Base-by-base conservation (phyloP, 2,797 vertebrate species). In the Pachyuromys duprasi region DNA sequence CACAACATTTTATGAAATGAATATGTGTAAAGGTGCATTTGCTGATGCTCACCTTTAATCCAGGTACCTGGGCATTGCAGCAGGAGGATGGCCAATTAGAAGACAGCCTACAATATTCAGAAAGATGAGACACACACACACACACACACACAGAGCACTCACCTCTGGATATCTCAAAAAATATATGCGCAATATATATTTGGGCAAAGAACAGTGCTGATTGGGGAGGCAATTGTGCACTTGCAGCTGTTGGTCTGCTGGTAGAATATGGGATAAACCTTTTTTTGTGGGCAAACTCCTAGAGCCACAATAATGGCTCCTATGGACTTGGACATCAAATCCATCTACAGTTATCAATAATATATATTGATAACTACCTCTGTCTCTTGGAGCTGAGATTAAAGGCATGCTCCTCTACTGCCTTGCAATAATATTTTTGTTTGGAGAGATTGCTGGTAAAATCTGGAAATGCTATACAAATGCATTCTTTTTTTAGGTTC, bases 221-320 rank as follows among this genome's bases (percentile, higher is more conserved):
- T 0, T 49, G 22, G 31, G 7, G 7, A 36, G 12, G 28, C 28
- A 55, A 62, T 12, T 82, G 8, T 65, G 76, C 8, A 9, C 55
- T 45, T 62, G 22, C 0, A 74, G 11, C 3, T 31, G 3, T 13
- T 36, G 2, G 39, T 5, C 36, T 1, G 4, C 2, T 63, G 42
- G 14, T 4, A n/a, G 42, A 28, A 33, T 55, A 45, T 14, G 6
- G 12, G 7, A 57, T 33, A 69, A 36, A 11, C 14, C 1, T 24
- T 63, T 49, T 69, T 5, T 2, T 49, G 70, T 22, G 4, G 6
- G 36, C 31, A 24, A 90, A 84, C 33, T 18, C 31, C 26, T 22
- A 39, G 20, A 53, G 33, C 15, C 55, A 20, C 4, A 20, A 1
- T 31, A 53, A 70, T 26, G 18, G 8, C 8, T 79, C 63, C 39